A percentile compares a stretch with the other conserved stretches of the same genome.
These are phyloP conservation scores for Pteronotus mesoamericanus DNA, from an alignment of 2,797 vertebrate species.

Conservation along the genomic window DNA sequence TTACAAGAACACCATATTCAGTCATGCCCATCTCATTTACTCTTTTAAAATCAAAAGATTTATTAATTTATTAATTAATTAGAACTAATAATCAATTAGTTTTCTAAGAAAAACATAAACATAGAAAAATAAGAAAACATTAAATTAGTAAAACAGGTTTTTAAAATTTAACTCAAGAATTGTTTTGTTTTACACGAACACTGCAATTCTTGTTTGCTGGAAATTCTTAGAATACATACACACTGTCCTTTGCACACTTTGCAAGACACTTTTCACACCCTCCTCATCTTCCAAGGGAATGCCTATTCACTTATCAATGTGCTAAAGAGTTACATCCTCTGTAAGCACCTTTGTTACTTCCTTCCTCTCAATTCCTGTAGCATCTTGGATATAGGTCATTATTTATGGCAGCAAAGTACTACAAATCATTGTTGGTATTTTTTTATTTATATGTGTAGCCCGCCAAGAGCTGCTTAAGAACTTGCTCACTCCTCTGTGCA, in stretches of 20 bases:
- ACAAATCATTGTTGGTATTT: neutral
- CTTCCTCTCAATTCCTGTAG: neutral
- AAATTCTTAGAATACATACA: neutral
- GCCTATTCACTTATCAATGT: neutral
- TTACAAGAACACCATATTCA: slow-evolving; percentile 11
- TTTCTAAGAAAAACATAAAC: neutral
- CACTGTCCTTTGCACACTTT: neutral
- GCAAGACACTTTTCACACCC: neutral
- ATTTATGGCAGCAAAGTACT: neutral
- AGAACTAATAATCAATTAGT: neutral
- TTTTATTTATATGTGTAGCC: neutral
- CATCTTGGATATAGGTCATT: neutral
- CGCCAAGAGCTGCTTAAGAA: neutral
- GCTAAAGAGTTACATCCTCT: neutral
- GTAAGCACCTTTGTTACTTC: neutral
- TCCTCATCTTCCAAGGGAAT: neutral
- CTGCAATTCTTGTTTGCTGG: neutral
- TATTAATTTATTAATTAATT: slow-evolving; percentile 36
- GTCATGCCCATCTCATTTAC: neutral
- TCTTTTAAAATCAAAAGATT: slow-evolving; percentile 12
- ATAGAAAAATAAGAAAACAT: neutral
- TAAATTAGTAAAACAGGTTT: neutral
- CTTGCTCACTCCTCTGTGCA: neutral
- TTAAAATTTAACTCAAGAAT: neutral
- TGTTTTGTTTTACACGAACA: slow-evolving; percentile 5